Base-by-base conservation (phyloP, 2,888 invertebrate genomes). In the Aporophyla nigra region DNA sequence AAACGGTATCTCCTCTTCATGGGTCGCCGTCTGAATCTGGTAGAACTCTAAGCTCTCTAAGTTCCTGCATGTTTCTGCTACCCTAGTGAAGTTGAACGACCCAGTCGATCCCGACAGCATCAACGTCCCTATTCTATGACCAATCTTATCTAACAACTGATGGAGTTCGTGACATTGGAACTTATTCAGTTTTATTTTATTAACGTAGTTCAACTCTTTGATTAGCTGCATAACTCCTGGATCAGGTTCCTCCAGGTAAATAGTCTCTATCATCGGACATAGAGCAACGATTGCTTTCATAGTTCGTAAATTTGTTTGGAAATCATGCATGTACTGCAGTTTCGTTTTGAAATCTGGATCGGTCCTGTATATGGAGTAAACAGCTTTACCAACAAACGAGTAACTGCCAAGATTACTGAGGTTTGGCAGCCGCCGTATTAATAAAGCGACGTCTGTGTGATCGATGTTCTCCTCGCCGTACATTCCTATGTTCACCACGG, bases 401-500 rank as follows among this genome's bases (percentile, higher is more conserved):
- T 98, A 98, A 71, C 97, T 97, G 76, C 97, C 97, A 40, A 98
- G 93, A 63, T 97, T 97, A 56, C 97, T 97, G 67, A 98, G 95
- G 91, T 97, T 97, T 51, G 97, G 97, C 88, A 98, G 95, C 87
- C 97, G 96, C 85, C 97, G 95, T 87, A 98, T 97, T 68, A 98
- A 93, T 80, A 97, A 92, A 10, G 98, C 97, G 27, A 98, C 96
- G 84, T 97, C 97, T 67, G 97, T 97, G 84, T 97, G 97, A 88
- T 97, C 98, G 71, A 98, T 97, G 86, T 97, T 97, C 91, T 97
- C 97, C 89, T 98, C 98, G 0, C 98, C 98, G 78, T 97, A 97
- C 96, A 97, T 97, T 62, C 98, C 98, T 84, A 98, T 97, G 89
- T 98, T 97, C 66, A 98, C 95, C 62, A 98, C 97, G 7, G 97